Evolutionary conservation across 2,888 invertebrate genomes (phyloP), one percentile per base, ranked within the genome.

Genomic region (Achlya flavicornis): DNA sequence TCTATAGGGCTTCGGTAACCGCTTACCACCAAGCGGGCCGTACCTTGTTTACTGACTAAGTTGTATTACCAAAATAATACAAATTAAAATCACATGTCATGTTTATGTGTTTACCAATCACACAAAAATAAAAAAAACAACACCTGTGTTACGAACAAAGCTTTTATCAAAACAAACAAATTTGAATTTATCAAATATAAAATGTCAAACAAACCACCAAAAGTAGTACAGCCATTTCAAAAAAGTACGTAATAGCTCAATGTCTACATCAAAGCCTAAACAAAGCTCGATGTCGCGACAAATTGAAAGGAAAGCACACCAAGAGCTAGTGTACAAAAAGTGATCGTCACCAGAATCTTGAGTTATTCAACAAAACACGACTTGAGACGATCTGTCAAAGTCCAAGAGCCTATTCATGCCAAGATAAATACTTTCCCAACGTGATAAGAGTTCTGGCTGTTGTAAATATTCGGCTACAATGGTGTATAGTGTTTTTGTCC

Each of bases 321-420:
- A 46, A 73, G 73, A 74, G 73, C 67, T 71, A 64, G 65, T 69
- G 63, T 62, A 69, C 75, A 79, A 78, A 80, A 83, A 83, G 77
- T 72, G 66, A 70, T 70, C 69, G 73, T 71, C 68, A 66, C 68
- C 68, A 66, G 67, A 64, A 79, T 78, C 83, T 78, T 79, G 80
- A 85, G 79, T 86, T 88, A 87, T 85, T 87, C 83, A 87, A 87
- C 88, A 86, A 84, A 88, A 87, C 83, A 83, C 74, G 80, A 77
- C 78, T 60, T 65, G 65, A 76, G 76, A 79, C 83, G 81, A 89
- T 90, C 87, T 86, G 89, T 90, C 90, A 89, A 85, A 84, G 86
- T 86, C 87, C 68, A 72, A 68, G 68, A 66, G 80, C 77, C 85
- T 81, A 86, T 88, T 89, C 86, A 85, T 78, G 78, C 76, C 74